A percentile compares a stretch with the other conserved stretches of the same genome.
phyloP scores from a whole-genome alignment of 1,140 invertebrate genomes.

The Coenobita brevimanus region DNA sequence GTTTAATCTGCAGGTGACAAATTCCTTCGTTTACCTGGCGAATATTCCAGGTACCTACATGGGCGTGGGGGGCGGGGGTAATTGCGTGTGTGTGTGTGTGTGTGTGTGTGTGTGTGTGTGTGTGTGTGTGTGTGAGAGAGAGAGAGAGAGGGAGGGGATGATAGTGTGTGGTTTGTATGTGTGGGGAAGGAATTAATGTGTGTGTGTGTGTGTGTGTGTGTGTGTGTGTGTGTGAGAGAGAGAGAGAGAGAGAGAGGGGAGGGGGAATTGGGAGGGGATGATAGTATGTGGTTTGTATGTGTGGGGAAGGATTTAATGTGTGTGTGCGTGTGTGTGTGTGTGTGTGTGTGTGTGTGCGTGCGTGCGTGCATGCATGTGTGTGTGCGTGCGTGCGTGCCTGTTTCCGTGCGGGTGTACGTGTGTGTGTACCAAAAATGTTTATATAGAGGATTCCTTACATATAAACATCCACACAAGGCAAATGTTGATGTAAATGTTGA shows the following conservation, averaged over 20 bases:
- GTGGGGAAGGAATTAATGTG: no score
- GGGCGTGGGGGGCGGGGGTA: no score
- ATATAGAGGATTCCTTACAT: no score
- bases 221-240: neutral
- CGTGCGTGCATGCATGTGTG: constrained; percentile 6
- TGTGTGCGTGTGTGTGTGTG: constrained; percentile 13
- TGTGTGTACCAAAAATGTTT: no score
- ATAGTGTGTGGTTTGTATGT: neutral
- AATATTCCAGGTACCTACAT: no score
- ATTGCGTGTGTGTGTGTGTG: no score
- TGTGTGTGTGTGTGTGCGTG: constrained; percentile 17
- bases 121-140: neutral
- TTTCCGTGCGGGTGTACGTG: no score
- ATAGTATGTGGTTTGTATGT: neutral
- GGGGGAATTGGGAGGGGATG: neutral
- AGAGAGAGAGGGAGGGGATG: neutral
- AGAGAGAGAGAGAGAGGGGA: neutral
- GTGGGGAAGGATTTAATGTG: neutral
- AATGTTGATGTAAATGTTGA: no score
- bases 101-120: neutral
- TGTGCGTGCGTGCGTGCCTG: neutral
- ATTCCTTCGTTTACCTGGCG: no score
- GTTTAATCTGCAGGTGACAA: no score
- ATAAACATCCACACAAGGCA: no score
- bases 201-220: constrained; percentile 5